Conservation (phyloP, 1,140 invertebrate species). For the Vollenhovia emeryi region DNA sequence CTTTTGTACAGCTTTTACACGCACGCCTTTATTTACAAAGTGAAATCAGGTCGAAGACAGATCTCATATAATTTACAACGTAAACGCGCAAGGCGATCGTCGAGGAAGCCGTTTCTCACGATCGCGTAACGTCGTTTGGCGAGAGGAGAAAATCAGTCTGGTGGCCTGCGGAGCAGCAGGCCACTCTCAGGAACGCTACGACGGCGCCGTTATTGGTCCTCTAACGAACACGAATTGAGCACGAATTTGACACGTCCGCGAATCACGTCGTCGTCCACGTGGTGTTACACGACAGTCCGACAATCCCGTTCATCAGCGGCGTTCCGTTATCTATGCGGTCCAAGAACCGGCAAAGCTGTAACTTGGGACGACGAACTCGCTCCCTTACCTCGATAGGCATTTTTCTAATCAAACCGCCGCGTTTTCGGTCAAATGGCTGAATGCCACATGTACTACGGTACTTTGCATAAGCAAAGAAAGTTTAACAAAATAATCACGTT, state of each 20-base stretch:
- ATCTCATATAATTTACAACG: slow-evolving; percentile 78
- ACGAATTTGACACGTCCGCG: slow-evolving; percentile 14
- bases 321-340: not conserved
- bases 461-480: not conserved
- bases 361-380: slow-evolving; percentile 9
- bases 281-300: not conserved
- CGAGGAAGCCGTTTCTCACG: not conserved
- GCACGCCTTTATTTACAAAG: slow-evolving; percentile 77
- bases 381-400: not conserved
- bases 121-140: slow-evolving; percentile 31
- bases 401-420: not conserved
- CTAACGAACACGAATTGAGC: slow-evolving; percentile 34
- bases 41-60: slow-evolving; percentile 31
- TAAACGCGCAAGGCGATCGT: slow-evolving; percentile 41
- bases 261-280: not conserved
- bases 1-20: slow-evolving; percentile 76
- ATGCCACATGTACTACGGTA: not conserved
- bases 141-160: slow-evolving; percentile 77
- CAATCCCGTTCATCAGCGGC: slow-evolving; percentile 2
- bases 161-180: slow-evolving; percentile 48
- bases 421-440: slow-evolving; percentile 14
- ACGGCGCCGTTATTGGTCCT: not conserved
- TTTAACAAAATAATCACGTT: not conserved
- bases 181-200: slow-evolving; percentile 44
- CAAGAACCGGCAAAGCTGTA: not conserved